These are phyloP conservation scores for Montifringilla adamsi DNA, from an alignment of 2,113 vertebrate genomes.

Conservation along the genomic window DNA sequence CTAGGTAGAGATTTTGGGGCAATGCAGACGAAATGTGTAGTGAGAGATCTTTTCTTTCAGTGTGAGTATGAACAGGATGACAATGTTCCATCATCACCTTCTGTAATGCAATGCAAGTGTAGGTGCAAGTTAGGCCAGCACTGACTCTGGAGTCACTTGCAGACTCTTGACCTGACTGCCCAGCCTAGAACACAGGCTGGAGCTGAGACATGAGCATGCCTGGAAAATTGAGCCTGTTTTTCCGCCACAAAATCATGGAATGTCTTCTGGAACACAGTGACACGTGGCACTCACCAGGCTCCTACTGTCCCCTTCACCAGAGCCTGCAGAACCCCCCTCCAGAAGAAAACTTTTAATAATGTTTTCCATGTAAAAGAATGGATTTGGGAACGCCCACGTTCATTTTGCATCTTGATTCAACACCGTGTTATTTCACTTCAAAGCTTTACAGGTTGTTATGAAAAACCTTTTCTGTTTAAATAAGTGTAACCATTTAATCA, in stretches of 20 bases:
- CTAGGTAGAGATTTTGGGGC: not conserved
- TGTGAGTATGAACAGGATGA: not conserved
- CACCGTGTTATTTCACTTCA: not conserved
- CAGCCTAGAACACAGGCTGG: not conserved
- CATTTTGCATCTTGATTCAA: not conserved
- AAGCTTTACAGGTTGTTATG: conserved; percentile 4
- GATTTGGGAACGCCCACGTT: not conserved
- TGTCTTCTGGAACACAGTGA: not conserved
- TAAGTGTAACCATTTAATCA: conserved; percentile 21
- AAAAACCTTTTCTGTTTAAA: conserved; percentile 28
- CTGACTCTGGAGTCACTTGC: not conserved
- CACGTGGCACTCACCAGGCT: accelerated
- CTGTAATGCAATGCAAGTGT: not conserved
- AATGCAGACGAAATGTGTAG: not conserved
- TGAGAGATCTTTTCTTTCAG: not conserved
- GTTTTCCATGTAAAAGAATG: not conserved
- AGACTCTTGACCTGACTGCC: not conserved
- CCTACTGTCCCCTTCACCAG: not conserved
- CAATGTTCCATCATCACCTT: not conserved
- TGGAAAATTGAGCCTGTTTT: not conserved
- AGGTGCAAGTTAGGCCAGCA: not conserved
- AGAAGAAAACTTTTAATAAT: not conserved
- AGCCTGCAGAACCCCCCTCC: not conserved
- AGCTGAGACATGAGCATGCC: not conserved
- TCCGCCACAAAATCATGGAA: not conserved